Conservation (phyloP, 2,113 vertebrate genomes). For the Acanthisitta chloris region DNA sequence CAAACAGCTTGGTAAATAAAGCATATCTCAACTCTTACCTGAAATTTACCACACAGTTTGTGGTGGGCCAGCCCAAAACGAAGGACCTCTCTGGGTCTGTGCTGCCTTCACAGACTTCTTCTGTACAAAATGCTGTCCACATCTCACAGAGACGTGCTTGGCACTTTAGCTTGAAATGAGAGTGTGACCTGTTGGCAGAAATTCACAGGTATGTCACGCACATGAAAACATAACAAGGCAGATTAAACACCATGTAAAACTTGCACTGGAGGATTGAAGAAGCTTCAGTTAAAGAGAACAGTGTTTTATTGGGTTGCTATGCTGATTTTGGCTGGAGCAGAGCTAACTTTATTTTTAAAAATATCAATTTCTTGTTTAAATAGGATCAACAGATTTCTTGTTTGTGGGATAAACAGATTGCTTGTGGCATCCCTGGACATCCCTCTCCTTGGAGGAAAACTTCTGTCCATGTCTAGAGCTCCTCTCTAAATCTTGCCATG, state of each 20-base stretch:
- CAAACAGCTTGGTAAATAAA: not conserved
- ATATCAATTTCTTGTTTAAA: not conserved
- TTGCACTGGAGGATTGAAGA: not conserved
- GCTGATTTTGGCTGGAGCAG: too few species aligned
- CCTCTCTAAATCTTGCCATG: not conserved
- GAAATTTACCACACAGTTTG: constrained; percentile 93
- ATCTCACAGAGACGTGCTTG: constrained; percentile 86
- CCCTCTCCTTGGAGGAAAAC: not conserved
- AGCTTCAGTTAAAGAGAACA: not conserved
- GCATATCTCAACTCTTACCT: constrained; percentile 73
- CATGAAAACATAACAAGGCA: not conserved
- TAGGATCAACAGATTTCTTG: not conserved
- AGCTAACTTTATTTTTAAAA: too few species aligned
- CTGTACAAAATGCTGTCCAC: constrained; percentile 91
- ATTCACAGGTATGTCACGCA: not conserved
- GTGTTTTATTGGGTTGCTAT: not conserved
- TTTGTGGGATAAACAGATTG: not conserved
- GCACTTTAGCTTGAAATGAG: constrained; percentile 86
- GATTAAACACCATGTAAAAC: not conserved
- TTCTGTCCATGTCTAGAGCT: not conserved
- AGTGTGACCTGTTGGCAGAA: constrained; percentile 71
- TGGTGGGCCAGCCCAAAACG: constrained; percentile 94
- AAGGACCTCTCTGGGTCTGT: constrained; percentile 82
- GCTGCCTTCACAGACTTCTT: constrained; percentile 91
- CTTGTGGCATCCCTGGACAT: not conserved